Base-by-base conservation (phyloP, 2,888 invertebrate species). In the Stenurella melanura region DNA sequence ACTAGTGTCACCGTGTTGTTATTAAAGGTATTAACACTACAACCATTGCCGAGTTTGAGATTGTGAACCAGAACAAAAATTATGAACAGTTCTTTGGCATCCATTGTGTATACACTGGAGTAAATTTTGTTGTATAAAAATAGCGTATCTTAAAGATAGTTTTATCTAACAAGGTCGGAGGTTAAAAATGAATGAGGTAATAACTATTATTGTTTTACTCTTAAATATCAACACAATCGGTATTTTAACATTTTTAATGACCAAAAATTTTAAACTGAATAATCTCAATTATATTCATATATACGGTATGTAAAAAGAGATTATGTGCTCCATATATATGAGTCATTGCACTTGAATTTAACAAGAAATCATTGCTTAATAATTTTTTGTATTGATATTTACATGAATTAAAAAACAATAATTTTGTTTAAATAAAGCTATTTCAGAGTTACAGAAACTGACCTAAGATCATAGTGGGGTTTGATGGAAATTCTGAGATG, bases 1-100 rank as follows among this genome's bases (percentile, higher is more conserved):
- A 82, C 84, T 21, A 87, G 77, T 1, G 87, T 88, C 11, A 88
- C 86, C 15, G 84, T 84, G 10, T 84, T 84, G 71, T 86, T 85
- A 50, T 82, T 75, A 74, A 88, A 88, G 11, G 86, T 86, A n/a
- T 78, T 70, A 66, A 83, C 83, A 56, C 83, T 81, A 58, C 86
- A 86, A 30, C 70, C 11, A 70, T 10, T 38, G 56, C 34, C 17
- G 10, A 70, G 15, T 38, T 34, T 19, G 30, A 70, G 7, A 15
- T 58, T 58, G 19, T n/a, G 17, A 30, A 34, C 57, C 30, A 70
- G 34, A 9, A 70, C 56, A 21, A 57, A 38, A 18, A 34, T 34
- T 57, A 56, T 11, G n/a, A 60, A 17, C n/a, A 38, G 38, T 17
- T 17, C 26, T 42, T 56, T 70, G 34, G 21, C 70, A 60, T 70